phyloP scores from a whole-genome alignment of 1,140 invertebrate species.

The Maconellicoccus hirsutus region DNA sequence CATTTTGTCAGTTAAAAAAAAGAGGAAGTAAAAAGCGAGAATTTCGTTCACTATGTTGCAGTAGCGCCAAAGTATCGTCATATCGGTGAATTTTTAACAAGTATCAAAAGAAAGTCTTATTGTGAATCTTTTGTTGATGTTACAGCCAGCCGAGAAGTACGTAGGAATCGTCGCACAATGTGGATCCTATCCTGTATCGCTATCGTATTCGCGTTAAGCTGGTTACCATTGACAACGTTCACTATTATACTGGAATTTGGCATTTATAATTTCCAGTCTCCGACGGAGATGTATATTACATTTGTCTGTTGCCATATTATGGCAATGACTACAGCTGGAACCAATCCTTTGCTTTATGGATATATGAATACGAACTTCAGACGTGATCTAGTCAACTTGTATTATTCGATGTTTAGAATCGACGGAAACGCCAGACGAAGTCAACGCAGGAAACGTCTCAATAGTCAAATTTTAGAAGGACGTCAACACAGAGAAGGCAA shows the following conservation, averaged over 20 bases:
- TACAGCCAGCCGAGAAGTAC: conserved; percentile 34
- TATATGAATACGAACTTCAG: conserved; percentile 43
- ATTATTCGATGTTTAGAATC: background rate
- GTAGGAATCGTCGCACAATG: conserved; percentile 41
- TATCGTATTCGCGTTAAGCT: conserved; percentile 39
- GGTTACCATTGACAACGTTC: conserved; percentile 43
- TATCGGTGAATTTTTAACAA: too few relatives aligned
- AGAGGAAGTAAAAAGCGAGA: too few relatives aligned
- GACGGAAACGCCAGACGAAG: background rate
- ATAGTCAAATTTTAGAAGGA: background rate
- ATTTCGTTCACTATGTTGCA: too few relatives aligned
- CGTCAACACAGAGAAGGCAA: background rate
- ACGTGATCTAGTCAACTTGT: conserved; percentile 33
- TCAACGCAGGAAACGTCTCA: background rate
- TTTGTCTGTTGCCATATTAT: conserved; percentile 44
- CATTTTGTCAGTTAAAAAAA: too few relatives aligned
- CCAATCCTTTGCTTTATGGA: conserved; percentile 44
- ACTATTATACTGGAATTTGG: conserved; percentile 37
- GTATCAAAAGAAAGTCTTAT: too few relatives aligned
- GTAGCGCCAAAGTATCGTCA: too few relatives aligned
- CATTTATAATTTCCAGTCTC: conserved; percentile 29
- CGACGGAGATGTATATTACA: conserved; percentile 35
- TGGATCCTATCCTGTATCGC: conserved; percentile 35
- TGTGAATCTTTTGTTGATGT: conserved; percentile 17
- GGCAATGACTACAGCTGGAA: conserved; percentile 44